phyloP scores from a whole-genome alignment of 2,888 invertebrate genomes.

The Thereva unica region DNA sequence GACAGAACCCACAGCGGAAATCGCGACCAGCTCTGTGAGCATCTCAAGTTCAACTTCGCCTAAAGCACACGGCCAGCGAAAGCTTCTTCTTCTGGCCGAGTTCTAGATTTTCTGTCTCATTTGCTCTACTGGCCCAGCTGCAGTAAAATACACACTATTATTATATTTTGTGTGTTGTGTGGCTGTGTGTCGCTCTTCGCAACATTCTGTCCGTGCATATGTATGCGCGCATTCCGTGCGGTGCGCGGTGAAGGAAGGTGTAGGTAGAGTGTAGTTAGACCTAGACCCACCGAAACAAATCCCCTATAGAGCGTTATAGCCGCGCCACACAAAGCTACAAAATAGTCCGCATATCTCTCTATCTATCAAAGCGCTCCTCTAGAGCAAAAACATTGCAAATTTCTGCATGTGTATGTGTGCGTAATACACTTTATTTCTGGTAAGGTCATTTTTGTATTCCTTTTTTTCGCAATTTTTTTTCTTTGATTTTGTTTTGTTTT shows the following conservation, averaged over 20 bases:
- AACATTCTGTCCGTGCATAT: background rate
- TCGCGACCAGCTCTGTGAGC: slow-evolving; percentile 24
- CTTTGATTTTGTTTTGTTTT: slow-evolving; percentile 1
- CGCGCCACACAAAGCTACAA: no score
- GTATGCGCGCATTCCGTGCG: no score
- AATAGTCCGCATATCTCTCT: no score
- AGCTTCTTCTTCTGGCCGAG: slow-evolving; percentile 17
- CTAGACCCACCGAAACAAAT: no score
- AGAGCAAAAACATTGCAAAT: no score
- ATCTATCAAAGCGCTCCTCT: no score
- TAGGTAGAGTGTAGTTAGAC: no score
- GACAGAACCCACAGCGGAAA: slow-evolving; percentile 11
- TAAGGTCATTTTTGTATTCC: slow-evolving; percentile 19
- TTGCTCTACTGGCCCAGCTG: background rate
- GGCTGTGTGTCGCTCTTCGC: slow-evolving; percentile 6
- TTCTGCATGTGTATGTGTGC: no score
- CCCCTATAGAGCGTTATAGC: no score
- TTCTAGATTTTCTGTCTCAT: slow-evolving; percentile 5
- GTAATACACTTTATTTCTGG: background rate
- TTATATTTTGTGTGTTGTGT: background rate
- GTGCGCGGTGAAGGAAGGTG: no score
- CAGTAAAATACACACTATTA: background rate
- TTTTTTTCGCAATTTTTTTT: background rate
- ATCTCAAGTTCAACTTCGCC: slow-evolving; percentile 32
- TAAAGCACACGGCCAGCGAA: background rate